Percentiles rank a stretch among this genome's conserved stretches.
Conservation (phyloP, 2,888 invertebrate species). For the Congeria kusceri region DNA sequence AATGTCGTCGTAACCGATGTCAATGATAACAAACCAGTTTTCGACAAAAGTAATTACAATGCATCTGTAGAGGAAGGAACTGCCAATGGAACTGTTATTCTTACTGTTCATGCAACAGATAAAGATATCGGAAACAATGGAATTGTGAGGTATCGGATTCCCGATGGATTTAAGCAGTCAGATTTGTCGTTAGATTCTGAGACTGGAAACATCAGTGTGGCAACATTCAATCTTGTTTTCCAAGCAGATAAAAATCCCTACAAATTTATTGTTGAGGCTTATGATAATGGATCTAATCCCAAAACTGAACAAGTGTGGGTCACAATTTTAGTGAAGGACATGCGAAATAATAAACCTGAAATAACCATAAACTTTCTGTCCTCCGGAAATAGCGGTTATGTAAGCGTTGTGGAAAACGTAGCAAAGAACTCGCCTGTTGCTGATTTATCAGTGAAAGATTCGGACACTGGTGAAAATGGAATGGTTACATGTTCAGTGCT, state of each 20-base stretch:
- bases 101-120: constrained; percentile 91
- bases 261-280: constrained; percentile 66
- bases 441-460: constrained; percentile 93
- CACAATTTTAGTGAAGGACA: constrained; percentile 63
- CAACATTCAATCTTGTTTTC: constrained; percentile 33
- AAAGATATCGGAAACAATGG: constrained; percentile 93
- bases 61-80: constrained; percentile 56
- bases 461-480: constrained; percentile 94
- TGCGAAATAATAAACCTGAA: constrained; percentile 67
- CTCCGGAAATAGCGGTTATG: constrained; percentile 56
- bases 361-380: constrained; percentile 53
- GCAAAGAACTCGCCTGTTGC: constrained; percentile 86
- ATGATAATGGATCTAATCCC: constrained; percentile 61
- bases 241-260: constrained; percentile 45
- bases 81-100: constrained; percentile 27
- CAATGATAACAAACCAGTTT: constrained; percentile 62
- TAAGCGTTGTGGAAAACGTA: constrained; percentile 73
- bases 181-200: constrained; percentile 40
- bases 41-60: constrained; percentile 42
- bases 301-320: constrained; percentile 63
- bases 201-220: constrained; percentile 49
- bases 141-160: constrained; percentile 46
- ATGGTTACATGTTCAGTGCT: constrained; percentile 87
- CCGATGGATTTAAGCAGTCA: constrained; percentile 31
- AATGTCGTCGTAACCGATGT: constrained; percentile 58